A percentile compares a stretch with the other conserved stretches of the same genome.
These are phyloP conservation scores for Camelus bactrianus DNA, from an alignment of 2,113 vertebrate species.

Conservation along the genomic window DNA sequence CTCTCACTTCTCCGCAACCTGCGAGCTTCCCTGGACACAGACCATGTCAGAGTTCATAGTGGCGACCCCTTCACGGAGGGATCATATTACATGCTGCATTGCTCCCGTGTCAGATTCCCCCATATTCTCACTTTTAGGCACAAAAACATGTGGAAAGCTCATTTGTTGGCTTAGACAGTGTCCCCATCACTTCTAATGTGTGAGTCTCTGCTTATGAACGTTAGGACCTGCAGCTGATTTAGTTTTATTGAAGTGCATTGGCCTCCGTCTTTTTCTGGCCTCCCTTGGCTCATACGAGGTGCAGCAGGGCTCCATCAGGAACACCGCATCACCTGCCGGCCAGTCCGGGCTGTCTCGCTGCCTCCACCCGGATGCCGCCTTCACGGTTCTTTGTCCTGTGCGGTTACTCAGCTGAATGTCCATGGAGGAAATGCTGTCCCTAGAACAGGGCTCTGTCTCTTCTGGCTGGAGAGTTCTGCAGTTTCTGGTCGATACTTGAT, in stretches of 20 bases:
- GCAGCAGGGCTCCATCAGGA: rapidly evolving
- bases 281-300: rapidly evolving
- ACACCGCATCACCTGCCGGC: rapidly evolving
- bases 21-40: no score
- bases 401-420: rapidly evolving
- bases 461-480: neutral
- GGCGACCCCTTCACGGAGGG: neutral
- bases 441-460: neutral
- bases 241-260: neutral
- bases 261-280: neutral
- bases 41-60: neutral
- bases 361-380: neutral
- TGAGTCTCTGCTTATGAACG: neutral
- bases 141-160: neutral
- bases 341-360: no score
- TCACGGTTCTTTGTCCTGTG: rapidly evolving
- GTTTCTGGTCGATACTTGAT: neutral
- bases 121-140: neutral
- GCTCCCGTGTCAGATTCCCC: rapidly evolving
- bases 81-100: rapidly evolving
- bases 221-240: neutral
- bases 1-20: neutral
- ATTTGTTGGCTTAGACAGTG: neutral
- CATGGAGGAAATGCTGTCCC: neutral
- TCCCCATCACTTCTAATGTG: neutral